phyloP scores from a whole-genome alignment of 2,888 invertebrate species.

The Anthrax anthrax region DNA sequence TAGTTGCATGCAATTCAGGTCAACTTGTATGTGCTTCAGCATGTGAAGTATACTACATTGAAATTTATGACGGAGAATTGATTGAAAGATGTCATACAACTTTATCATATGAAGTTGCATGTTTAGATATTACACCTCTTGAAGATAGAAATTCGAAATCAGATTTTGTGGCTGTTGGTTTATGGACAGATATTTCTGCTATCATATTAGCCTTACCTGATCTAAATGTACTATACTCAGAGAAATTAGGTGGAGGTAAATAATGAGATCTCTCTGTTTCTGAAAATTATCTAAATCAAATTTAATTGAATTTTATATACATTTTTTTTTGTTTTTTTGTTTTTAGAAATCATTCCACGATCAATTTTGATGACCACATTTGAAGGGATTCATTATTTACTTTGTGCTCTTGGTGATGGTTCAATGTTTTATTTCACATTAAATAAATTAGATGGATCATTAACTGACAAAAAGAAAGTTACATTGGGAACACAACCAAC shows the following conservation, averaged over 20 bases:
- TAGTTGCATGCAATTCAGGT: constrained; percentile 66
- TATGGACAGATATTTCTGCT: constrained; percentile 96
- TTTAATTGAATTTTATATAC: neutral
- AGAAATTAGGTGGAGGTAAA: constrained; percentile 78
- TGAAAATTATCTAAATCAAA: neutral
- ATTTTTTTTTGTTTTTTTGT: too few relatives aligned
- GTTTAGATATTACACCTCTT: constrained; percentile 80
- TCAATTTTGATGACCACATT: constrained; percentile 90
- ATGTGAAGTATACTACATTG: constrained; percentile 69
- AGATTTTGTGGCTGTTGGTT: constrained; percentile 74
- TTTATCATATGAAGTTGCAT: constrained; percentile 90
- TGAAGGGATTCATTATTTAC: constrained; percentile 77
- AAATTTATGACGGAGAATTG: constrained; percentile 50
- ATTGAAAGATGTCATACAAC: constrained; percentile 51
- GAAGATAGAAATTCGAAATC: constrained; percentile 46
- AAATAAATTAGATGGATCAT: constrained; percentile 54
- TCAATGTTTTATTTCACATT: constrained; percentile 92
- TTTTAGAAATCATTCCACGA: constrained; percentile 95
- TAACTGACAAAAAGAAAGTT: constrained; percentile 86
- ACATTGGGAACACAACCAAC: constrained; percentile 97
- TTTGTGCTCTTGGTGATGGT: constrained; percentile 93
- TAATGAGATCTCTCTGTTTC: constrained; percentile 19
- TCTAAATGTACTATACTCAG: constrained; percentile 67
- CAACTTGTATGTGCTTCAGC: constrained; percentile 79
- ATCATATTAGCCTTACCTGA: constrained; percentile 70